Evolutionary conservation across 2,888 invertebrate genomes (phyloP).

Genomic region (Stenotaenia linearis): DNA sequence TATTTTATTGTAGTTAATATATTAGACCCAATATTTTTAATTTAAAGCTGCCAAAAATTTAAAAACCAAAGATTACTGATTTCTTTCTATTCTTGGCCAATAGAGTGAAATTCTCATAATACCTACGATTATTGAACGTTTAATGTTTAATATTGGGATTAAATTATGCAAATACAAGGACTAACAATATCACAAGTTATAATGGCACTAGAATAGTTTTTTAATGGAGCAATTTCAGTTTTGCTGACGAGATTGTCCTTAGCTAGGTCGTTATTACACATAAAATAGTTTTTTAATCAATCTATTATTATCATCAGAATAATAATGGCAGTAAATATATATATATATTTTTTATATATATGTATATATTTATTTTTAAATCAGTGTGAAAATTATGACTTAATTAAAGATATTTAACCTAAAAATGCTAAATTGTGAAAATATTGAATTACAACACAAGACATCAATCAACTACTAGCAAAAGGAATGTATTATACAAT

Average conservation of each 20-base stretch:
- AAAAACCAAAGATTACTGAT: not conserved
- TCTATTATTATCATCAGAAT: not conserved
- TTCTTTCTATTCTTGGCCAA: not conserved
- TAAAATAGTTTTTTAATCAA: constrained; percentile 11
- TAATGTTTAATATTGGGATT: constrained; percentile 1
- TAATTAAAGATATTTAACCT: not conserved
- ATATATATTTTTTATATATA: not conserved
- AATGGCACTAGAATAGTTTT: constrained; percentile 24
- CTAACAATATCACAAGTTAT: constrained; percentile 22
- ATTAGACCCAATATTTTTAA: not conserved
- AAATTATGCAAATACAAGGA: constrained; percentile 11
- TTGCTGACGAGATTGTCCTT: constrained; percentile 26
- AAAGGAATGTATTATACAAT: constrained; percentile 10
- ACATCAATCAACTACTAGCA: constrained; percentile 13
- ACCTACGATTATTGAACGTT: not conserved
- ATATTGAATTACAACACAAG: not conserved
- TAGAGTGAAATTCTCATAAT: not conserved
- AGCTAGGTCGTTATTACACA: constrained; percentile 15
- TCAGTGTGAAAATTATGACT: not conserved
- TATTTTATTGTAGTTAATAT: not conserved
- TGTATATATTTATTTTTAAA: not conserved
- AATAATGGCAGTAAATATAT: constrained; percentile 3
- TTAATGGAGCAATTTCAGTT: constrained; percentile 21
- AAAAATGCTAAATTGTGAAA: not conserved
- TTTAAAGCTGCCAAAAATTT: not conserved